Evolutionary conservation across 2,797 vertebrate genomes (phyloP).

Genomic region (Oceanodroma leucorhoa): DNA sequence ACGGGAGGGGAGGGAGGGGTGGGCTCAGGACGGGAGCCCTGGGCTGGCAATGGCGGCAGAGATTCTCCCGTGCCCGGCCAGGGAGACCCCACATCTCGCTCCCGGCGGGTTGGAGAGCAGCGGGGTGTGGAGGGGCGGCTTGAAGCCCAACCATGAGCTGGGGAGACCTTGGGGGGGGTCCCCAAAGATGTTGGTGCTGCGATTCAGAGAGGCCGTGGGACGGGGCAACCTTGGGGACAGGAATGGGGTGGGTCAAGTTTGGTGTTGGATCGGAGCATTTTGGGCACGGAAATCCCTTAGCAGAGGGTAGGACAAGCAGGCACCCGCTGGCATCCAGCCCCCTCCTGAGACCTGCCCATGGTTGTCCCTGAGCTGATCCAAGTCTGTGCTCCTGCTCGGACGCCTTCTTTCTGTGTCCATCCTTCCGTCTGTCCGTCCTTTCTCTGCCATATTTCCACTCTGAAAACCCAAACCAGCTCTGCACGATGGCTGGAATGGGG

Average conservation of each 20-base stretch:
- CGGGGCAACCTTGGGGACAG: background rate
- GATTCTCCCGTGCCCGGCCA: fast-evolving
- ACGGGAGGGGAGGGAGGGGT: background rate
- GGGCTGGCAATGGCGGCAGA: background rate
- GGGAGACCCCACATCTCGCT: background rate
- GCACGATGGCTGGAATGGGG: fast-evolving
- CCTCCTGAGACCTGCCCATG: background rate
- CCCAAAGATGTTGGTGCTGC: background rate
- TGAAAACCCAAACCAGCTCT: background rate
- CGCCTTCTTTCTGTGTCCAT: background rate
- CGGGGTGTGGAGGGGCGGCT: background rate
- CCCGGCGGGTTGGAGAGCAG: background rate
- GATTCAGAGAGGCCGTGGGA: background rate
- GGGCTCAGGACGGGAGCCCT: background rate
- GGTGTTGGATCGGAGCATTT: background rate
- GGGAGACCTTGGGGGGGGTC: background rate
- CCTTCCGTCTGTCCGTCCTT: background rate
- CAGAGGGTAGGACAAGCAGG: background rate
- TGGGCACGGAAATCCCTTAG: background rate
- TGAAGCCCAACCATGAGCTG: background rate
- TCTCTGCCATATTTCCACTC: background rate
- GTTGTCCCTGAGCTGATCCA: background rate
- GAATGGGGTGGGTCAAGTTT: background rate
- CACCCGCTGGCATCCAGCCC: background rate
- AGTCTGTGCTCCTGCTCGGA: background rate